Conservation (phyloP, 2,888 invertebrate species). For the Meliscaeva auricollis region DNA sequence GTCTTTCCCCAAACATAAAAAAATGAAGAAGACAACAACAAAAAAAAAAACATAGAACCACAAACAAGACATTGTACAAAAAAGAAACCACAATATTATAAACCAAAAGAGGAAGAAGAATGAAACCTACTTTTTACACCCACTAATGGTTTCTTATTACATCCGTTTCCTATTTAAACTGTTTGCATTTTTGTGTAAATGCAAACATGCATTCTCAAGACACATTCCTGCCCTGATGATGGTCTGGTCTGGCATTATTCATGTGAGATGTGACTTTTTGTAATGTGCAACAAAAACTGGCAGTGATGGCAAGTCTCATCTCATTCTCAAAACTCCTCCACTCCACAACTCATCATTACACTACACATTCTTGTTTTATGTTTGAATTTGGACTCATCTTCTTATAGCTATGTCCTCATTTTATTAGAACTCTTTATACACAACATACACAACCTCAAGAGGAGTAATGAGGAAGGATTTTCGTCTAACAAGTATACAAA, state of each 20-base stretch:
- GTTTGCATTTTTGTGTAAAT: neutral
- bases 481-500: conserved; percentile 32
- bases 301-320: conserved; percentile 28
- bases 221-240: conserved; percentile 50
- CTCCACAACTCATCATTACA: conserved; percentile 14
- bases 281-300: conserved; percentile 47
- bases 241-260: conserved; percentile 1
- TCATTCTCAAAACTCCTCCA: neutral
- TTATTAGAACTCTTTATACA: conserved; percentile 17
- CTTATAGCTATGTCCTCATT: conserved; percentile 39
- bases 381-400: conserved; percentile 48
- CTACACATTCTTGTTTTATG: conserved; percentile 42
- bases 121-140: conserved; percentile 31
- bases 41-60: neutral
- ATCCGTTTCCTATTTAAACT: conserved; percentile 34
- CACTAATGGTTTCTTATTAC: conserved; percentile 49
- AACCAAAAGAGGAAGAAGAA: conserved; percentile 20
- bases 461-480: conserved; percentile 45
- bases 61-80: conserved; percentile 25
- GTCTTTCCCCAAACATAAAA: conserved; percentile 20
- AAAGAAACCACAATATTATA: conserved; percentile 57
- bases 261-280: conserved; percentile 41
- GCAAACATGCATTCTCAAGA: conserved; percentile 42
- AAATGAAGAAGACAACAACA: conserved; percentile 3
- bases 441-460: conserved; percentile 23